Evolutionary conservation across 2,888 invertebrate species (phyloP).

Genomic region (Antheraea assamensis): DNA sequence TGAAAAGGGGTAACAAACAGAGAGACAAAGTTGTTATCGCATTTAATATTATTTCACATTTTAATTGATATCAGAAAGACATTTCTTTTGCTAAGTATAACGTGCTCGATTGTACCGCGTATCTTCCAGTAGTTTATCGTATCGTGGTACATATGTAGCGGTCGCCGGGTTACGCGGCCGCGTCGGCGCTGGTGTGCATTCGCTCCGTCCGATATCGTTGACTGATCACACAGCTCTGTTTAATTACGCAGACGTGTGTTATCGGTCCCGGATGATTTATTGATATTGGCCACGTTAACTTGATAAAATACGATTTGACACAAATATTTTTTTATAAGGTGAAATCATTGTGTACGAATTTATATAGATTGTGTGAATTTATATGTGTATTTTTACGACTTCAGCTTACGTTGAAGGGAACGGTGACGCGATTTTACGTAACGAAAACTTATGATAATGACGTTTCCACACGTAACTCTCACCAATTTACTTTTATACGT

Average conservation of each 20-base stretch:
- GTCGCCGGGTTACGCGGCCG: constrained; percentile 23
- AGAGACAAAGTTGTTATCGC: too few species aligned
- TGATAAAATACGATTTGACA: constrained; percentile 39
- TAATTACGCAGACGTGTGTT: constrained; percentile 64
- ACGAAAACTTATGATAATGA: too few species aligned
- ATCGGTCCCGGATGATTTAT: constrained; percentile 73
- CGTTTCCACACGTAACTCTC: too few species aligned
- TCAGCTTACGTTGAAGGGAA: neutral
- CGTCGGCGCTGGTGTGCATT: constrained; percentile 14
- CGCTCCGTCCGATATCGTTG: constrained; percentile 47
- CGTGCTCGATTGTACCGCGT: constrained; percentile 13
- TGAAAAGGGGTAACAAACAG: too few species aligned
- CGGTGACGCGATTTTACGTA: too few species aligned
- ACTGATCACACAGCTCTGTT: constrained; percentile 66
- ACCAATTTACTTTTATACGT: too few species aligned
- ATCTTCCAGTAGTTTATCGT: constrained; percentile 31
- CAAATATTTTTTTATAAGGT: constrained; percentile 22
- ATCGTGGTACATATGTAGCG: constrained; percentile 27
- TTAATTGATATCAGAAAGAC: neutral
- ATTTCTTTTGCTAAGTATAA: neutral
- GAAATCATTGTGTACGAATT: constrained; percentile 27
- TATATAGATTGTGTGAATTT: constrained; percentile 14
- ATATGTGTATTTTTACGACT: too few species aligned
- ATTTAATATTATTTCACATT: neutral
- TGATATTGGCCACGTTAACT: constrained; percentile 65